phyloP scores from a whole-genome alignment of 2,888 invertebrate species.

The Pinctada fucata region DNA sequence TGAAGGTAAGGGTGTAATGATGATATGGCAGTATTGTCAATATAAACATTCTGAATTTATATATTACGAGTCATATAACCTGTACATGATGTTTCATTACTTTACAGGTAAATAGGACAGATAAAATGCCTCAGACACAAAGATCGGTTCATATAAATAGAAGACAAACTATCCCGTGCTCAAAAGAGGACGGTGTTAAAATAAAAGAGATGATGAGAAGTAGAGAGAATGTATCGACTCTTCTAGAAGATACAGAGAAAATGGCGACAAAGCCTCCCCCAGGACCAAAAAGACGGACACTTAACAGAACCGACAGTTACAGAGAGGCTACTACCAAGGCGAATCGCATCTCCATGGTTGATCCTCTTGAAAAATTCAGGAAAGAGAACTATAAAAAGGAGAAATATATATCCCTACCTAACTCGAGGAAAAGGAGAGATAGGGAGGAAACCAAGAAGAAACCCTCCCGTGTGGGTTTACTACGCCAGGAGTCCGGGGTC shows the following conservation, averaged over 20 bases:
- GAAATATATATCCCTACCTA: conserved; percentile 32
- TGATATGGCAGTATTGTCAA: no score
- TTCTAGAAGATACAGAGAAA: not conserved
- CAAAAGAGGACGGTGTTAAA: conserved; percentile 3
- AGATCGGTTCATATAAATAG: not conserved
- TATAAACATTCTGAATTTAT: no score
- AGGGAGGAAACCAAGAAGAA: not conserved
- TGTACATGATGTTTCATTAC: no score
- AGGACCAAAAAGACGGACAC: not conserved
- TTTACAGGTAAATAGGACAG: no score
- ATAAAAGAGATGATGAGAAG: conserved; percentile 9
- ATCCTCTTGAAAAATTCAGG: conserved; percentile 15
- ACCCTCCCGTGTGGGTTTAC: conserved; percentile 13
- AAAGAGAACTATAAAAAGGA: conserved; percentile 32
- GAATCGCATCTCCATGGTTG: conserved; percentile 16
- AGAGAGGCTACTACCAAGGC: conserved; percentile 21
- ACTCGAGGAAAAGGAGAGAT: conserved; percentile 2
- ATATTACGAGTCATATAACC: no score
- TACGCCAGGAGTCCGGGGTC: conserved; percentile 38
- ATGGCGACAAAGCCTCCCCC: not conserved
- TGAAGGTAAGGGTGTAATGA: no score
- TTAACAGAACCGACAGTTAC: conserved; percentile 33
- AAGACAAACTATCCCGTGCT: conserved; percentile 17
- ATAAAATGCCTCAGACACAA: conserved; percentile 3
- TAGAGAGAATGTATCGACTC: not conserved